Evolutionary conservation across 1,140 invertebrate species (phyloP).

Genomic region (Scaptomyza pallida): DNA sequence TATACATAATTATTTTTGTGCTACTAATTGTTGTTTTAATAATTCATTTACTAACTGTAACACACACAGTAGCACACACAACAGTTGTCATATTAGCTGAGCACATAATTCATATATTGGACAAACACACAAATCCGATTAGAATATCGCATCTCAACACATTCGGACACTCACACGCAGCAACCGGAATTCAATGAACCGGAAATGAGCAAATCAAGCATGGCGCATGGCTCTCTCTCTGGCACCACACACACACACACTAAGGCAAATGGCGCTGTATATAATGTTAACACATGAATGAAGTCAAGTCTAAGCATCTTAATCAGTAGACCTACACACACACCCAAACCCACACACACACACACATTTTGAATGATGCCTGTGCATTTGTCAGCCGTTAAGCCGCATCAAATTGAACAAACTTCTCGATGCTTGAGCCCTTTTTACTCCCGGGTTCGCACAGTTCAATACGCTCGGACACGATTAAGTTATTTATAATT

Average conservation of each 20-base stretch:
- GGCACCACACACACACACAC: slow-evolving; percentile 20
- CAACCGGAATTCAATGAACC: slow-evolving; percentile 65
- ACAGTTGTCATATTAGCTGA: slow-evolving; percentile 16
- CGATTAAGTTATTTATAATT: slow-evolving; percentile 78
- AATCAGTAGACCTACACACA: slow-evolving; percentile 46
- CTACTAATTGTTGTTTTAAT: slow-evolving; percentile 68
- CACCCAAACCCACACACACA: slow-evolving; percentile 1
- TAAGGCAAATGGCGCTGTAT: slow-evolving; percentile 31
- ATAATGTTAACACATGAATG: slow-evolving; percentile 67
- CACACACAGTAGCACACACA: slow-evolving; percentile 4
- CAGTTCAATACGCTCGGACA: slow-evolving; percentile 71
- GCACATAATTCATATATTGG: slow-evolving; percentile 51
- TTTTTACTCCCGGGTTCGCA: slow-evolving; percentile 19
- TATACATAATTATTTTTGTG: slow-evolving; percentile 53
- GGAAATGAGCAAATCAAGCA: slow-evolving; percentile 76
- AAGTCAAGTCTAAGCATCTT: slow-evolving; percentile 72
- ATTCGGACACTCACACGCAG: slow-evolving; percentile 42
- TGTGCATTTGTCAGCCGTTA: slow-evolving; percentile 57
- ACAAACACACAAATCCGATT: slow-evolving; percentile 69
- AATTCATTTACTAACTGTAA: slow-evolving; percentile 36
- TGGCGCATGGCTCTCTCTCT: slow-evolving; percentile 10
- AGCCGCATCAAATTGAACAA: slow-evolving; percentile 43
- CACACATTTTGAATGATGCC: slow-evolving; percentile 33
- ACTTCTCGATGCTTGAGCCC: slow-evolving; percentile 47
- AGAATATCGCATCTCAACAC: slow-evolving; percentile 64